phyloP scores from a whole-genome alignment of 2,888 invertebrate species.

The Ecliptopera silaceata region DNA sequence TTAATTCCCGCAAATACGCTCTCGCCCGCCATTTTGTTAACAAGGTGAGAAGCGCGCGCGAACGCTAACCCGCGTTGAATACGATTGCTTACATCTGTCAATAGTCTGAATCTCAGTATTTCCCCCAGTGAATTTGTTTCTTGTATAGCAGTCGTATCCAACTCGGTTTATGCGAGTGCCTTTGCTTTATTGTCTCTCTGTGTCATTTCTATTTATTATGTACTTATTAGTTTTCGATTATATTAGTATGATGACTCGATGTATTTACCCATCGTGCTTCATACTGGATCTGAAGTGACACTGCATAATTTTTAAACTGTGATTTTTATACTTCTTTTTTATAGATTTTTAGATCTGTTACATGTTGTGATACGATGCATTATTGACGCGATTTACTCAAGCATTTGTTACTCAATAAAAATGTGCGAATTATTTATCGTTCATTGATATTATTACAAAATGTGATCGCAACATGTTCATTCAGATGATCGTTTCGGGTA shows the following conservation, averaged over 20 bases:
- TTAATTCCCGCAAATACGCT: constrained; percentile 78
- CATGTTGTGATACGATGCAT: constrained; percentile 77
- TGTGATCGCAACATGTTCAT: constrained; percentile 70
- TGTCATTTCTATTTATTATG: constrained; percentile 72
- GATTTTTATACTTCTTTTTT: constrained; percentile 80
- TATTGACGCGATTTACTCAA: constrained; percentile 35
- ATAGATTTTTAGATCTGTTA: constrained; percentile 78
- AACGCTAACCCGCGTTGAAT: constrained; percentile 65
- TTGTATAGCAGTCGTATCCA: constrained; percentile 56
- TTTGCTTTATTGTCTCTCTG: constrained; percentile 79
- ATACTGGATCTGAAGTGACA: constrained; percentile 77
- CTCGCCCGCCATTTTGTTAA: constrained; percentile 81
- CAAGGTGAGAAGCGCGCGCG: constrained; percentile 81
- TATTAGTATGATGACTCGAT: constrained; percentile 64
- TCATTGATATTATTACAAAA: constrained; percentile 52
- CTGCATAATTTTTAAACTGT: constrained; percentile 82
- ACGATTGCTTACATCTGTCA: constrained; percentile 50
- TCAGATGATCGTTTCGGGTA: constrained; percentile 66
- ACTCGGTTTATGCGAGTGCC: constrained; percentile 67
- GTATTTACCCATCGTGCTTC: constrained; percentile 65
- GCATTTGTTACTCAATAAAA: constrained; percentile 28
- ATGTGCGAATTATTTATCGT: constrained; percentile 38
- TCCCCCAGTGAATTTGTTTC: constrained; percentile 4
- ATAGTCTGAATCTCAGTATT: constrained; percentile 20
- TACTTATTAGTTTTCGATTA: constrained; percentile 77